Percentiles rank a stretch among this genome's conserved stretches.
These are phyloP conservation scores for Epirrita christyi DNA, from an alignment of 2,888 invertebrate genomes.

Conservation along the genomic window DNA sequence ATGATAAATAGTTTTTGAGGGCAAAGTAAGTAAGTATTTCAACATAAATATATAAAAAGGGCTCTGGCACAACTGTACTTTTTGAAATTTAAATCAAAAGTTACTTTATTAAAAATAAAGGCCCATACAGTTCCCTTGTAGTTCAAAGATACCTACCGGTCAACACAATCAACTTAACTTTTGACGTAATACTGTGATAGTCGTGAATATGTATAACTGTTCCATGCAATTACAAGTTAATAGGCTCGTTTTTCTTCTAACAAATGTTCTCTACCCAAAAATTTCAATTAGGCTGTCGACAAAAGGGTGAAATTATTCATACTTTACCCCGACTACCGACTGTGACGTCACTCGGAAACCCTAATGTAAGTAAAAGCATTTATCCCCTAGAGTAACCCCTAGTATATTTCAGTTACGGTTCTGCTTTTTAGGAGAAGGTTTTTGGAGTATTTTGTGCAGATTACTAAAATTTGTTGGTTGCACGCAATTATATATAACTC, in stretches of 20 bases:
- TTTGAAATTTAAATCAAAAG: too few species aligned
- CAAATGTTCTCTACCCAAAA: background rate
- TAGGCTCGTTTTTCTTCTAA: background rate
- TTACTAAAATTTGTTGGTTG: background rate
- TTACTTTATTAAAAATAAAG: too few species aligned
- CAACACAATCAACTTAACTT: too few species aligned
- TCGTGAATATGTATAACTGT: background rate
- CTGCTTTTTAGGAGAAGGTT: conserved; percentile 5
- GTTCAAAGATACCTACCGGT: too few species aligned
- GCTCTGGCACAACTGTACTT: too few species aligned
- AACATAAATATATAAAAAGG: too few species aligned
- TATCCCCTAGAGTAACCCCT: conserved; percentile 1
- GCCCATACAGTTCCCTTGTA: too few species aligned
- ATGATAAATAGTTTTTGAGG: too few species aligned
- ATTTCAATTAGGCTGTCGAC: background rate
- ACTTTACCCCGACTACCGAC: conserved; percentile 1
- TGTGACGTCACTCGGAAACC: conserved; percentile 17
- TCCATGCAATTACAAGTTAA: too few species aligned
- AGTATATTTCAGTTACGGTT: conserved; percentile 9
- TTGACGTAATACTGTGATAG: background rate
- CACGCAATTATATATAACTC: background rate
- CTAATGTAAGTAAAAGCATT: conserved; percentile 7
- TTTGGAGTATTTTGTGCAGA: background rate
- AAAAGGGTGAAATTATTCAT: conserved; percentile 20
- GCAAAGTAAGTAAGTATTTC: too few species aligned